A percentile compares a stretch with the other conserved stretches of the same genome.
These are phyloP conservation scores for Equus przewalskii DNA, from an alignment of 2,113 vertebrate genomes.

Conservation along the genomic window DNA sequence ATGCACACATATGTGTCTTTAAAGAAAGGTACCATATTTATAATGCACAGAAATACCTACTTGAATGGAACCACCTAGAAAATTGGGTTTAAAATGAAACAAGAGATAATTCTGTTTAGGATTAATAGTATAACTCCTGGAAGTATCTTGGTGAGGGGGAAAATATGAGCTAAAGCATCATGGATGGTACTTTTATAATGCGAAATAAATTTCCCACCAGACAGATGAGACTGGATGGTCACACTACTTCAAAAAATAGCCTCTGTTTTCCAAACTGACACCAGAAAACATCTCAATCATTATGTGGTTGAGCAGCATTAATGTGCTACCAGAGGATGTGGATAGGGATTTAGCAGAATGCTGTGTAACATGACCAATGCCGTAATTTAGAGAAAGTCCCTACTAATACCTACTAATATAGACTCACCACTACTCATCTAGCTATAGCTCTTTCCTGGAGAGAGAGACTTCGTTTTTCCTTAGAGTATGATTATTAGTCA, in stretches of 20 bases:
- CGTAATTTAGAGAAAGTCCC: too few relatives aligned
- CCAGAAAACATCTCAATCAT: background rate
- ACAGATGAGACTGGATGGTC: background rate
- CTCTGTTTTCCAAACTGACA: too few relatives aligned
- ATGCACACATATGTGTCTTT: too few relatives aligned
- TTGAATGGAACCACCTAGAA: fast-evolving
- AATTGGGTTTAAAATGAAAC: fast-evolving
- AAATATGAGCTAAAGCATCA: too few relatives aligned
- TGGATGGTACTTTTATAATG: background rate
- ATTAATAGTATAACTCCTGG: too few relatives aligned
- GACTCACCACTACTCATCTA: too few relatives aligned
- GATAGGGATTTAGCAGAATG: background rate
- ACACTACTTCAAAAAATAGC: background rate
- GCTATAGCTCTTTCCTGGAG: too few relatives aligned
- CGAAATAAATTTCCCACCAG: background rate
- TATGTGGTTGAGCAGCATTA: background rate
- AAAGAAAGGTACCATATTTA: background rate
- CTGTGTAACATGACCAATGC: background rate
- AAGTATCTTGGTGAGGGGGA: too few relatives aligned
- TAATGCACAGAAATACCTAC: background rate
- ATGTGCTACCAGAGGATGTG: background rate
- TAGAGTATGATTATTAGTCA: too few relatives aligned
- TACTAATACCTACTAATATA: too few relatives aligned
- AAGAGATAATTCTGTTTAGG: background rate
- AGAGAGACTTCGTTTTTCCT: too few relatives aligned